Evolutionary conservation across 1,140 invertebrate genomes (phyloP).

Genomic region (Maniola jurtina): DNA sequence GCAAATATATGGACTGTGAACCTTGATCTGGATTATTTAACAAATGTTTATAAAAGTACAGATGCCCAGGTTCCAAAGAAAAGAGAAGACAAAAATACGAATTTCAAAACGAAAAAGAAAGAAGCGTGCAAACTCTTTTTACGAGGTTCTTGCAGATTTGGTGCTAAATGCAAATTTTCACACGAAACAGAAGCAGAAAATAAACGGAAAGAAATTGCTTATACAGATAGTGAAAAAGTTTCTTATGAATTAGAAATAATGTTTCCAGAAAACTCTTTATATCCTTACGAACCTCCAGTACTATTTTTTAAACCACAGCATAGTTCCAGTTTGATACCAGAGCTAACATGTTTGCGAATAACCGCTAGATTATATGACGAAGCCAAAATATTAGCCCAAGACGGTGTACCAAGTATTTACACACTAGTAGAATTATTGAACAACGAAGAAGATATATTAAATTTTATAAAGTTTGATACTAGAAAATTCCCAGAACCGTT

Average conservation of each 20-base stretch:
- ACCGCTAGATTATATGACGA: conserved; percentile 82
- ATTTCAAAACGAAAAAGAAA: conserved; percentile 78
- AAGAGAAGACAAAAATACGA: conserved; percentile 61
- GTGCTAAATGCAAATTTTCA: conserved; percentile 85
- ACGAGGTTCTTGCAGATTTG: conserved; percentile 84
- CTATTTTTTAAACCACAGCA: conserved; percentile 83
- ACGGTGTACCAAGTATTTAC: conserved; percentile 84
- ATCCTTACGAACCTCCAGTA: conserved; percentile 85
- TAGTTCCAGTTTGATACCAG: conserved; percentile 78
- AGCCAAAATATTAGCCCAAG: conserved; percentile 80
- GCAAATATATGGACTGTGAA: conserved; percentile 84
- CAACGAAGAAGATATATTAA: conserved; percentile 83
- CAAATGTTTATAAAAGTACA: conserved; percentile 80
- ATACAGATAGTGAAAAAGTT: conserved; percentile 55
- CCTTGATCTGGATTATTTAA: conserved; percentile 83
- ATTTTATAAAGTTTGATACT: conserved; percentile 79
- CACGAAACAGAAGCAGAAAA: conserved; percentile 79
- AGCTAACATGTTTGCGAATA: conserved; percentile 81
- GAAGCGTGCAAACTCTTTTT: conserved; percentile 84
- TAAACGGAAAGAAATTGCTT: conserved; percentile 24
- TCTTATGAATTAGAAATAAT: conserved; percentile 85
- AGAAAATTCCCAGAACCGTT: conserved; percentile 78
- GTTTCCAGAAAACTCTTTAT: conserved; percentile 83
- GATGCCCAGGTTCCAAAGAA: conserved; percentile 60
- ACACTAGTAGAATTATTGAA: conserved; percentile 84